Base-by-base conservation (phyloP, 2,888 invertebrate genomes). In the Anarsia innoxiella region DNA sequence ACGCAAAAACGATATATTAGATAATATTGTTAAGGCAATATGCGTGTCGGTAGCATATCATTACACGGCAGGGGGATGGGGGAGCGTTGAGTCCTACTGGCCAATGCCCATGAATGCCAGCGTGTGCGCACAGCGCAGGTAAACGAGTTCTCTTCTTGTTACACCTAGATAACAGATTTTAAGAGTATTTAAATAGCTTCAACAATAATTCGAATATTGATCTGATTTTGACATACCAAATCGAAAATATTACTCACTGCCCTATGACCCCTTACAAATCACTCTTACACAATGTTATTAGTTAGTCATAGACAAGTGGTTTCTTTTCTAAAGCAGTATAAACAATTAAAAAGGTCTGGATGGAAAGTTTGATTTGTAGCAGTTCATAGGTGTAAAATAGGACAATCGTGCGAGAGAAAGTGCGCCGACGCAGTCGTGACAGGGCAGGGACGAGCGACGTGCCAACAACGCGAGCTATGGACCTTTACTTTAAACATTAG, bases 361-460 rank as follows among this genome's bases (percentile, higher is more conserved):
- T 56, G 66, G n/a, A 65, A 70, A 69, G 64, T 69, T 56, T 56
- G 56, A 68, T 64, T 68, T 57, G 59, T 53, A 49, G 51, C 48
- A 55, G 63, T 57, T 52, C 53, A 49, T 46, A 54, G 49, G 51
- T 51, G 46, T 48, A 59, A 66, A 67, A 75, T 71, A 64, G 75
- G 70, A 51, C 72, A 60, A 49, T 73, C 79, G 76, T 78, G 78
- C 59, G 44, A 59, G 68, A 59, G 80, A 82, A 82, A 82, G 79
- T 72, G 58, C 51, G 60, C 59, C 41, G 52, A 49, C 53, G 56
- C 52, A 56, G 57, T 67, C 72, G 69, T 74, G 76, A 71, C 68
- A 58, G 59, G 55, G 56, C 59, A 56, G 57, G 68, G 57, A n/a
- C n/a, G n/a, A n/a, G n/a, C 68, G 68, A 71, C 70, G 67, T 68